A percentile compares a stretch with the other conserved stretches of the same genome.
phyloP scores from a whole-genome alignment of 2,113 vertebrate species.

The Rhineura floridana region DNA sequence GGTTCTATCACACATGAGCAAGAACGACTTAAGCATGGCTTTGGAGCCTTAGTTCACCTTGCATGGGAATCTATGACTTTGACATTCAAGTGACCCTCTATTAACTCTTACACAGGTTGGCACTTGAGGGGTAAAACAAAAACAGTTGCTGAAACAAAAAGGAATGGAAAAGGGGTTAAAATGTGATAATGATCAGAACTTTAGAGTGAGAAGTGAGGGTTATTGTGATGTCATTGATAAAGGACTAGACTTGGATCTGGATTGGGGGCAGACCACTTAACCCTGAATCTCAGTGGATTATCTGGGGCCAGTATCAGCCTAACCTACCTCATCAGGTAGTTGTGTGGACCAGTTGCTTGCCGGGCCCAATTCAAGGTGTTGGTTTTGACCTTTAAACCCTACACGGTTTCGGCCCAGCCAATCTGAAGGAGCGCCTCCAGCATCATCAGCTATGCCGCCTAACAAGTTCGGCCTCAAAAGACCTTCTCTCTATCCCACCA shows the following conservation, averaged over 20 bases:
- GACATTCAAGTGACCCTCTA: not conserved
- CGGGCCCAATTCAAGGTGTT: too few species aligned
- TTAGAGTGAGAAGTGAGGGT: not conserved
- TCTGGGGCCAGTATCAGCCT: not conserved
- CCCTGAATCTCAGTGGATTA: not conserved
- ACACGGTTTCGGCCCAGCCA: too few species aligned
- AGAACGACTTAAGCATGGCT: conserved; percentile 17
- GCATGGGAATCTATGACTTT: conserved; percentile 15
- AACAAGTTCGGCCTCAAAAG: too few species aligned
- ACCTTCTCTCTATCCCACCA: too few species aligned
- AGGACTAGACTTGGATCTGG: not conserved
- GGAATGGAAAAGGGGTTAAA: not conserved
- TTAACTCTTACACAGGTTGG: not conserved
- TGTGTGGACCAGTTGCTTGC: too few species aligned
- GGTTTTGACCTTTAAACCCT: too few species aligned
- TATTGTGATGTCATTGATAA: not conserved
- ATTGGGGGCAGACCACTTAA: not conserved
- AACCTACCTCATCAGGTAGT: not conserved
- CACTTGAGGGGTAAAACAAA: not conserved
- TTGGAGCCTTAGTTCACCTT: conserved; percentile 11
- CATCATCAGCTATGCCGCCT: too few species aligned
- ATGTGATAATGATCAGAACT: not conserved
- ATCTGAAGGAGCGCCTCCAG: too few species aligned
- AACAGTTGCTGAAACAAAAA: not conserved
- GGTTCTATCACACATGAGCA: conserved; percentile 34